Percentiles rank a stretch among this genome's conserved stretches.
phyloP scores from a whole-genome alignment of 2,797 vertebrate genomes.

The Characodon lateralis region DNA sequence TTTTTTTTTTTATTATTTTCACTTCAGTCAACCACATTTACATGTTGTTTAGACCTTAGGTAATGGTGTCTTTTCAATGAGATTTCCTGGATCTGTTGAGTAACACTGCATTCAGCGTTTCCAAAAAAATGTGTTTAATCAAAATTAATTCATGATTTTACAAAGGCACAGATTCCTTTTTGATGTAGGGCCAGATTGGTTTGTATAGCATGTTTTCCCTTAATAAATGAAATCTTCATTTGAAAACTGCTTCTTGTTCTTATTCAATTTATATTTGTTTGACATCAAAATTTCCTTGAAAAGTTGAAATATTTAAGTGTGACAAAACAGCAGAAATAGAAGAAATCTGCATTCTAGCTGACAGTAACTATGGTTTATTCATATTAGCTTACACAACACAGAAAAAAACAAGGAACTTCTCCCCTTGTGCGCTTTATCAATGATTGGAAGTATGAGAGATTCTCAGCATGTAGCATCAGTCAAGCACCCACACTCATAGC shows the following conservation, averaged over 20 bases:
- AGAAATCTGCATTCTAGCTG: too few relatives aligned
- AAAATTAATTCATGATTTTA: neutral
- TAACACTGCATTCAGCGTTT: neutral
- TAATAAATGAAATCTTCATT: neutral
- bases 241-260: neutral
- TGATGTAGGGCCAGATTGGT: neutral
- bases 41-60: too few relatives aligned
- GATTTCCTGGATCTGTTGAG: too few relatives aligned
- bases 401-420: constrained; percentile 43
- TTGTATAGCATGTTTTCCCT: neutral
- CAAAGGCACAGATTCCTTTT: neutral
- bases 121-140: neutral
- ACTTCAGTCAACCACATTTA: too few relatives aligned
- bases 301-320: neutral
- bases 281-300: neutral
- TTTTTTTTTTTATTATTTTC: too few relatives aligned
- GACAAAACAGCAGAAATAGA: neutral
- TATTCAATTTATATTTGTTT: neutral
- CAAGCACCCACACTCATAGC: constrained; percentile 33
- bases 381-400: neutral
- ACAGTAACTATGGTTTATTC: too few relatives aligned
- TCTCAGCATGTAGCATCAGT: constrained; percentile 15
- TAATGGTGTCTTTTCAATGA: too few relatives aligned
- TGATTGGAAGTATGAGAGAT: constrained; percentile 30
- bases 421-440: constrained; percentile 29